Evolutionary conservation across 2,797 vertebrate species (phyloP), one percentile per base, ranked within the genome.

Genomic region (Melanotaenia boesemani): DNA sequence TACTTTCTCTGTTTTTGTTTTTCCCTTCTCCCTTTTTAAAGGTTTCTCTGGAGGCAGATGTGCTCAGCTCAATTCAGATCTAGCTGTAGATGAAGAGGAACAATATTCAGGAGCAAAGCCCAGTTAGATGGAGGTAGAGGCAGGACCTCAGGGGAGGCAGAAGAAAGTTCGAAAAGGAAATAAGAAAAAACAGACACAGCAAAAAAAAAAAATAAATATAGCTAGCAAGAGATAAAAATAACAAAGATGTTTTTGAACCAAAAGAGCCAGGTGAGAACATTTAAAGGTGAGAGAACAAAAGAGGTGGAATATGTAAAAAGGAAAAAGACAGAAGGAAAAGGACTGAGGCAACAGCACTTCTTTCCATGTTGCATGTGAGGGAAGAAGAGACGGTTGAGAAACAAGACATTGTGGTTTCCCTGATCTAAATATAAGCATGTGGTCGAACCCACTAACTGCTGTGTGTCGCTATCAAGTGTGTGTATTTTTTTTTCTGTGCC

Each of bases 341-440:
- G 81, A 83, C 44, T 2, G 70, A 81, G 70, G 72, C 70, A 64
- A 56, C 54, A 78, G 75, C 82, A 77, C 83, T 77, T 90, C 70
- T 88, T 86, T 91, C 85, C 88, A 85, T 77, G 77, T 54, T 83
- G 86, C 82, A 76, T 86, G 79, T 69, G 74, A 89, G 72, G 58
- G 61, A 78, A 86, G 66, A 85, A 76, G 86, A 82, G 85, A 91
- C 86, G 67, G 90, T 90, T 90, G 89, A 91, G 85, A 88, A 90
- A 83, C 81, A 87, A 85, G 86, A 80, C 82, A 63, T 84, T 91
- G 93, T 85, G 92, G 93, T 92, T 94, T 92, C 77, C 91, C 81
- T 86, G 85, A 83, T 93, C 93, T 94, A 94, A 94, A 94, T 94
- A 88, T 95, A 94, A 90, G 72, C 75, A 63, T 86, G 85, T 67